These are phyloP conservation scores for Lethocerus indicus DNA, from an alignment of 1,140 invertebrate species.

Conservation along the genomic window DNA sequence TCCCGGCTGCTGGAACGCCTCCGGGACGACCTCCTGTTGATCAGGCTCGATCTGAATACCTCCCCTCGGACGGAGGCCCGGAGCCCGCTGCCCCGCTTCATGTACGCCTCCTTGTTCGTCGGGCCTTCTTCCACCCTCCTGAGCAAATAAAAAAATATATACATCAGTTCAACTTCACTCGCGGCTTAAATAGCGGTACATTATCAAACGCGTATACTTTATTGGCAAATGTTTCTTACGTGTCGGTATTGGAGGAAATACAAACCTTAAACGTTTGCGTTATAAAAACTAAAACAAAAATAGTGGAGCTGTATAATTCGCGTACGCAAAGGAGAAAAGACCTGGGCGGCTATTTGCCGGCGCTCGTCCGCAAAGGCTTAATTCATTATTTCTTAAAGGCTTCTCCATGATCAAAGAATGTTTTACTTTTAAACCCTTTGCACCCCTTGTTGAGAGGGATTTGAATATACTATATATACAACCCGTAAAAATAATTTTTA, in stretches of 20 bases:
- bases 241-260: neutral
- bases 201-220: neutral
- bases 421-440: no score
- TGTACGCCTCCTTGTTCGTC: conserved; percentile 14
- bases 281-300: neutral
- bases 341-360: neutral
- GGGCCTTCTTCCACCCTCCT: conserved; percentile 1
- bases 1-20: no score
- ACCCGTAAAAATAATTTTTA: no score
- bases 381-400: no score
- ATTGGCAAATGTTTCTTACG: neutral
- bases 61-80: conserved; percentile 43
- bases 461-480: no score
- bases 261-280: neutral
- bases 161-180: neutral
- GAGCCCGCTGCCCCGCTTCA: conserved; percentile 26
- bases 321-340: neutral
- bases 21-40: conserved; percentile 27
- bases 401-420: no score
- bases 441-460: no score
- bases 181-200: neutral
- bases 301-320: neutral
- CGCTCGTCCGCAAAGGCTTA: neutral
- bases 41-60: conserved; percentile 40
- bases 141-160: conserved; percentile 2